Evolutionary conservation across 2,797 vertebrate genomes (phyloP).

Genomic region (Dipus sagitta): DNA sequence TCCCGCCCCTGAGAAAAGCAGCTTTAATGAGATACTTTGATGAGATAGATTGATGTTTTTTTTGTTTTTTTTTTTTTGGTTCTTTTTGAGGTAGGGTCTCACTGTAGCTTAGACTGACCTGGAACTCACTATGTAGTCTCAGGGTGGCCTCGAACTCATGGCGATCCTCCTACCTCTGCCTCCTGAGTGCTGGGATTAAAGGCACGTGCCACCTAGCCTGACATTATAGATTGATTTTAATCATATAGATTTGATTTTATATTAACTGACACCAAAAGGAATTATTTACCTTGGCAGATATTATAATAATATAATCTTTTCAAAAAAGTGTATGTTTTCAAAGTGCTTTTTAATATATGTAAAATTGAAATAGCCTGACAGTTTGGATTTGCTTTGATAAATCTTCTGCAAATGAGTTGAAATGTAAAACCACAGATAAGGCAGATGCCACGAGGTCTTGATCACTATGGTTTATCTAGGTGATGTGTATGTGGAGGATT

Average conservation of each 20-base stretch:
- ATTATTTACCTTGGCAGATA: background rate
- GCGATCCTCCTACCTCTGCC: too few relatives aligned
- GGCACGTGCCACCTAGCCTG: too few relatives aligned
- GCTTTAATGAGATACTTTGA: background rate
- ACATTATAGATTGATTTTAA: background rate
- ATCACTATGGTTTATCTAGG: background rate
- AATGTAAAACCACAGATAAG: background rate
- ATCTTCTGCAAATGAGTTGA: background rate
- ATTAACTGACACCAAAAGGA: background rate
- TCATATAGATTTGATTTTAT: background rate
- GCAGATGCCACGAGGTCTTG: background rate
- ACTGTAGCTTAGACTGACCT: too few relatives aligned
- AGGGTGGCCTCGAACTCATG: too few relatives aligned
- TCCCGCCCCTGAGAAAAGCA: background rate
- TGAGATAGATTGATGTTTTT: background rate
- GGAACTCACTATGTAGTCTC: too few relatives aligned
- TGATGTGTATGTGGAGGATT: background rate
- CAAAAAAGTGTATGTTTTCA: too few relatives aligned
- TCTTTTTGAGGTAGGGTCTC: too few relatives aligned
- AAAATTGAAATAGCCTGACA: background rate
- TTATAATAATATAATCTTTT: background rate
- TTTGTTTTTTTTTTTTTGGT: too few relatives aligned
- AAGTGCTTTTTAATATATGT: background rate
- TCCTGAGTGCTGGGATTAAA: too few relatives aligned
- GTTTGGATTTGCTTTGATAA: conserved; percentile 11